Conservation (phyloP, 92 coral and sea anemone genomes). For the Parazoanthus swiftii region DNA sequence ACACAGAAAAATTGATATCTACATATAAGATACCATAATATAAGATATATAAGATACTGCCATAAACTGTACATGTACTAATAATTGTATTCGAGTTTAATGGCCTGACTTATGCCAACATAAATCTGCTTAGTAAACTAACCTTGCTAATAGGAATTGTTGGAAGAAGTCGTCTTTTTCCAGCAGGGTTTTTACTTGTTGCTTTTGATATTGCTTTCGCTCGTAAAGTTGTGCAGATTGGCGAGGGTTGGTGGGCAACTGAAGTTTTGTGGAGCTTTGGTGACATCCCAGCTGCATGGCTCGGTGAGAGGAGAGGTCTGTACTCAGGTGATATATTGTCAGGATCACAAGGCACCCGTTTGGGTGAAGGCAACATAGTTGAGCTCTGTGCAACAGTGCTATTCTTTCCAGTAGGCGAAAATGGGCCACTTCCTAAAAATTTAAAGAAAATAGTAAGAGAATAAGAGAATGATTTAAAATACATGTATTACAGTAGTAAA, state of each 20-base stretch:
- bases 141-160: constrained; percentile 15
- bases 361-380: background rate
- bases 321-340: constrained; percentile 4
- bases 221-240: background rate
- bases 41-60: no score
- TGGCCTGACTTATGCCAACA: no score
- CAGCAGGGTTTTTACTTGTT: constrained; percentile 1
- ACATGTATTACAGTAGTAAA: no score
- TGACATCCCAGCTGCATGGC: background rate
- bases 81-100: no score
- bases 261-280: background rate
- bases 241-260: constrained; percentile 4
- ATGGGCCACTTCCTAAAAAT: constrained; percentile 18
- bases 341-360: constrained; percentile 36
- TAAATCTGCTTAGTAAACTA: background rate
- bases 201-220: constrained; percentile 21
- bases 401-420: constrained; percentile 9
- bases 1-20: background rate
- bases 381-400: background rate
- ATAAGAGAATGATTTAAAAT: no score
- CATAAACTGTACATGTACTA: no score
- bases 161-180: constrained; percentile 20
- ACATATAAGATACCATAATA: no score
- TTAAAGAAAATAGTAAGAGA: background rate
- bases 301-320: constrained; percentile 3